A percentile compares a stretch with the other conserved stretches of the same genome.
Evolutionary conservation across 2,797 vertebrate genomes (phyloP).

Genomic region (Alca torda): DNA sequence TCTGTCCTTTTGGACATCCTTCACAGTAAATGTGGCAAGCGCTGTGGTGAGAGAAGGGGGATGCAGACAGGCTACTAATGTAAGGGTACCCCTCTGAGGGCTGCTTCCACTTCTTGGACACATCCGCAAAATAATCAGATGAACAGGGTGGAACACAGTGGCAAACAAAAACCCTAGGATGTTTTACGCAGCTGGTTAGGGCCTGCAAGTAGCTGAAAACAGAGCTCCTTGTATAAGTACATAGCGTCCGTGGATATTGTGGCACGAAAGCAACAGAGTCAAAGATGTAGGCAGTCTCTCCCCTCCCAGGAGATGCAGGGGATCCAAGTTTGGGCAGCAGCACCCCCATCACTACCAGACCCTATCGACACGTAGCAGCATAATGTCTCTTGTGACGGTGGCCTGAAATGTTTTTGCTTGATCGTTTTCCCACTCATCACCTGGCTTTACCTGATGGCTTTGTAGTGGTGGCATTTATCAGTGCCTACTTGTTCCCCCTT

Average conservation of each 20-base stretch:
- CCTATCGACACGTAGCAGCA: fast-evolving
- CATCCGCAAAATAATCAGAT: background rate
- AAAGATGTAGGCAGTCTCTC: background rate
- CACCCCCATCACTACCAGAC: background rate
- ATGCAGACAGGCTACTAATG: background rate
- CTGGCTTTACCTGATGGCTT: background rate
- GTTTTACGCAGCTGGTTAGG: fast-evolving
- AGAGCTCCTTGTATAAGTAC: background rate
- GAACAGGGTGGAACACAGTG: background rate
- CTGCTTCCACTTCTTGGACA: background rate
- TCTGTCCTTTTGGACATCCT: background rate
- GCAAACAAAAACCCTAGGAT: background rate
- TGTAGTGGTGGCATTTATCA: background rate
- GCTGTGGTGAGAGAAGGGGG: background rate
- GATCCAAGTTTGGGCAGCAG: background rate
- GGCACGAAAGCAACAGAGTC: background rate
- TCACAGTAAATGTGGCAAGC: background rate
- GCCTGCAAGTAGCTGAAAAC: background rate
- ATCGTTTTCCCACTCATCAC: background rate
- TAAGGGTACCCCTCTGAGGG: background rate
- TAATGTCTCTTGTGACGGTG: background rate
- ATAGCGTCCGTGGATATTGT: fast-evolving
- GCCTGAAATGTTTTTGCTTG: background rate
- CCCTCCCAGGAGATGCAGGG: background rate
- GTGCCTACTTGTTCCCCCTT: background rate